Evolutionary conservation across 2,888 invertebrate genomes (phyloP).

Genomic region (Leucophenga montana): DNA sequence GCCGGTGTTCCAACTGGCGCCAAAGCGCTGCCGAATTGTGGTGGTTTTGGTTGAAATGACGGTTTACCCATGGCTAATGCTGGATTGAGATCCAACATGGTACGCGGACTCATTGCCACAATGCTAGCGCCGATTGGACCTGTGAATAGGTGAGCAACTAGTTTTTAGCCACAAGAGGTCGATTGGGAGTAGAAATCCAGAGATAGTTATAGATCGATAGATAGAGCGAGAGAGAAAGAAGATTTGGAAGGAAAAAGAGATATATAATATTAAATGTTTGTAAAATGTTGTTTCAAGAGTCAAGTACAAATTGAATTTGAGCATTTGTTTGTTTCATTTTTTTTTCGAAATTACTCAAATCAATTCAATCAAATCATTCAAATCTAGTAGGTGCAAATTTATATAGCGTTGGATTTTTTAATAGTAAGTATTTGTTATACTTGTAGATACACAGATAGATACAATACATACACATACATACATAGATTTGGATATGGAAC

Average conservation of each 20-base stretch:
- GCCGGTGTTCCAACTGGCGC: slow-evolving; percentile 18
- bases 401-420: slow-evolving; percentile 10
- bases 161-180: slow-evolving; percentile 47
- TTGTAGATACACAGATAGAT: slow-evolving; percentile 22
- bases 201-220: not conserved
- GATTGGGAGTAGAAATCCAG: slow-evolving; percentile 39
- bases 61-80: slow-evolving; percentile 73
- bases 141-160: slow-evolving; percentile 67
- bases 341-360: not conserved
- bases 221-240: not conserved
- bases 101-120: slow-evolving; percentile 73
- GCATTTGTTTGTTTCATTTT: not conserved
- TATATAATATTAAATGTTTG: not conserved
- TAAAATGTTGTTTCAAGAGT: slow-evolving; percentile 6
- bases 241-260: not conserved
- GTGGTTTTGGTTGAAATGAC: slow-evolving; percentile 65
- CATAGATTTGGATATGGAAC: not conserved
- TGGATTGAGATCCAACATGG: slow-evolving; percentile 72
- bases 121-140: slow-evolving; percentile 74
- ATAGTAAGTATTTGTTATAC: not conserved
- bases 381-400: slow-evolving; percentile 26
- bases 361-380: slow-evolving; percentile 3
- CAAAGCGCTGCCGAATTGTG: slow-evolving; percentile 40
- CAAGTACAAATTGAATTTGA: slow-evolving; percentile 2
- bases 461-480: slow-evolving; percentile 28